These are phyloP conservation scores for Nycticebus coucang DNA, from an alignment of 2,113 vertebrate genomes.

Conservation along the genomic window DNA sequence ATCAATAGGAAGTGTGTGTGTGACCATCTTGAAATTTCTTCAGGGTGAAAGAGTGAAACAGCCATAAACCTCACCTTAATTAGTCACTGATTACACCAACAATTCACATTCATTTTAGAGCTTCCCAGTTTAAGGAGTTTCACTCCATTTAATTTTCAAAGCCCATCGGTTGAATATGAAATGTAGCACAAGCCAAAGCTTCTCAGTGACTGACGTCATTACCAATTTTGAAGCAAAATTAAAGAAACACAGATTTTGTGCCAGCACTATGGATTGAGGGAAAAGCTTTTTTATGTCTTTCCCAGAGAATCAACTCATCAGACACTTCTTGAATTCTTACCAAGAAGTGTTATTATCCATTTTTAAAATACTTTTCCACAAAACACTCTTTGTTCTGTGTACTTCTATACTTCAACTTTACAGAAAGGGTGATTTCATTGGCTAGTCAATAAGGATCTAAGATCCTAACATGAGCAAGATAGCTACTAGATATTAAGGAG, in stretches of 20 bases:
- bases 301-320: not conserved
- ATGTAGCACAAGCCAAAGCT: conserved; percentile 49
- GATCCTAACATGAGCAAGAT: not conserved
- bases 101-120: conserved; percentile 71
- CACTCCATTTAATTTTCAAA: conserved; percentile 74
- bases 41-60: conserved; percentile 42
- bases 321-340: conserved; percentile 60
- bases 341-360: conserved; percentile 22
- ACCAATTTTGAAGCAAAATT: conserved; percentile 30
- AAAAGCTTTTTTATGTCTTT: conserved; percentile 56
- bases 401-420: not conserved
- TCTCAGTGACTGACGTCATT: not conserved
- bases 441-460: not conserved
- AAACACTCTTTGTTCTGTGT: not conserved
- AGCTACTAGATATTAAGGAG: not conserved
- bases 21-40: conserved; percentile 59
- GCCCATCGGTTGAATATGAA: conserved; percentile 65
- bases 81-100: conserved; percentile 75
- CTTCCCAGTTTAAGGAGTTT: conserved; percentile 66
- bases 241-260: conserved; percentile 36
- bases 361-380: conserved; percentile 17
- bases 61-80: conserved; percentile 62
- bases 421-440: not conserved
- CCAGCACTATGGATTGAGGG: conserved; percentile 7
- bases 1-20: not conserved